Percentiles rank a stretch among this genome's conserved stretches.
phyloP scores from a whole-genome alignment of 2,113 vertebrate genomes.

The Leptocoma aspasia region DNA sequence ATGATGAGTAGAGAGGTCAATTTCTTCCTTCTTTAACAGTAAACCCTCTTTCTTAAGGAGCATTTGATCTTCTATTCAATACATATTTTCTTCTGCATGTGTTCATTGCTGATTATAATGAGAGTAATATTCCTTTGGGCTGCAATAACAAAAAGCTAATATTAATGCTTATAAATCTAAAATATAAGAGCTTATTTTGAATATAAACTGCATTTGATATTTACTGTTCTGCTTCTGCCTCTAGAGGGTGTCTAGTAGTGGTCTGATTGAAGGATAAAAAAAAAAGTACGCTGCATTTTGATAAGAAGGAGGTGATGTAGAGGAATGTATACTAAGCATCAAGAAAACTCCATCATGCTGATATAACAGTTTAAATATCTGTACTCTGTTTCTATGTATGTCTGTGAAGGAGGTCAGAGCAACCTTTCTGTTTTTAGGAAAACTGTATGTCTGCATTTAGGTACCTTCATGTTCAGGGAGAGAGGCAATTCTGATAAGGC shows the following conservation, averaged over 20 bases:
- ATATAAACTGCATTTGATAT: background rate
- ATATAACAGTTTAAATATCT: background rate
- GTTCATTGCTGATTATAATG: background rate
- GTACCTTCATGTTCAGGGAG: background rate
- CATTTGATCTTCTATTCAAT: background rate
- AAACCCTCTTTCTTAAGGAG: background rate
- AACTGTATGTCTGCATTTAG: accelerated
- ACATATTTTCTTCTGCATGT: background rate
- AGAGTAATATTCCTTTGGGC: background rate
- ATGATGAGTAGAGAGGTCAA: background rate
- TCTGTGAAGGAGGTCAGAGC: background rate
- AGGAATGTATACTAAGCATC: background rate
- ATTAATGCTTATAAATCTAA: background rate
- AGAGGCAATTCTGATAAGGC: background rate
- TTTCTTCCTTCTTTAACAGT: background rate
- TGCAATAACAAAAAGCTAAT: background rate
- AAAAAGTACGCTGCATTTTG: background rate
- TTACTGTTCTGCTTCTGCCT: background rate
- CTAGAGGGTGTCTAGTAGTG: background rate
- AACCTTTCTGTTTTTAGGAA: background rate
- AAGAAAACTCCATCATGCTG: background rate
- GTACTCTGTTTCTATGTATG: background rate
- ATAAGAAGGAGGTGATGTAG: background rate
- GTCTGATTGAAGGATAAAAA: background rate
- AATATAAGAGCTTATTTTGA: background rate